Percentiles rank a stretch among this genome's conserved stretches.
These are phyloP conservation scores for Apamea crenata DNA, from an alignment of 2,888 invertebrate species.

Conservation along the genomic window DNA sequence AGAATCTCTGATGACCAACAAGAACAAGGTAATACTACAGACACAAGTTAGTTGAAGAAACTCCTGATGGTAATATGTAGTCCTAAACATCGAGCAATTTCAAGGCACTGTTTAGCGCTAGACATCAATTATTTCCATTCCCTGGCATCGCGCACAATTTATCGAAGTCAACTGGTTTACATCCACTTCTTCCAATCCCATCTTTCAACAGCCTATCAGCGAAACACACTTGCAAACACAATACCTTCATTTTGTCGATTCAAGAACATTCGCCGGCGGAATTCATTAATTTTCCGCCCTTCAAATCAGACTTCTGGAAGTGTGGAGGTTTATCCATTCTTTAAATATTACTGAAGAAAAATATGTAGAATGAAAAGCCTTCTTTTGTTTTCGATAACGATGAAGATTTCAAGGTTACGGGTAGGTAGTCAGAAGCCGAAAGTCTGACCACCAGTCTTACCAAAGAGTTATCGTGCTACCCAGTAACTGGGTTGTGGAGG, in stretches of 20 bases:
- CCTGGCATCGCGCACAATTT: slow-evolving; percentile 15
- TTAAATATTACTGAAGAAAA: not conserved
- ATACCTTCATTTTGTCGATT: slow-evolving; percentile 8
- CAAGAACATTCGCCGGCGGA: not conserved
- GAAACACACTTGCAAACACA: not conserved
- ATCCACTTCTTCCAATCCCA: not conserved
- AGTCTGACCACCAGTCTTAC: not conserved
- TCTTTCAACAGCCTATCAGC: not conserved
- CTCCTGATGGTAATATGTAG: no score
- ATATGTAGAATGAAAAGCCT: not conserved
- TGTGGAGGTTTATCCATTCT: not conserved
- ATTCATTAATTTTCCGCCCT: not conserved
- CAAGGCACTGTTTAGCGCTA: not conserved
- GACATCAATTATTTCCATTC: slow-evolving; percentile 19
- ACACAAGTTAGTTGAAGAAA: not conserved
- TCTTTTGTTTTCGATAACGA: not conserved
- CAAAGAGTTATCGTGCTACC: not conserved
- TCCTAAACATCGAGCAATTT: not conserved
- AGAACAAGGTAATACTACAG: not conserved
- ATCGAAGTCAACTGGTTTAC: not conserved
- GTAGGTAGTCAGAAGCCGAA: not conserved
- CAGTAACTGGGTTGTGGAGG: not conserved
- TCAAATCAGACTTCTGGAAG: no score
- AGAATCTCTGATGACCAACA: not conserved
- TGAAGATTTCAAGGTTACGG: not conserved